phyloP scores from a whole-genome alignment of 1,140 invertebrate genomes.

The Trachymyrmex septentrionalis region DNA sequence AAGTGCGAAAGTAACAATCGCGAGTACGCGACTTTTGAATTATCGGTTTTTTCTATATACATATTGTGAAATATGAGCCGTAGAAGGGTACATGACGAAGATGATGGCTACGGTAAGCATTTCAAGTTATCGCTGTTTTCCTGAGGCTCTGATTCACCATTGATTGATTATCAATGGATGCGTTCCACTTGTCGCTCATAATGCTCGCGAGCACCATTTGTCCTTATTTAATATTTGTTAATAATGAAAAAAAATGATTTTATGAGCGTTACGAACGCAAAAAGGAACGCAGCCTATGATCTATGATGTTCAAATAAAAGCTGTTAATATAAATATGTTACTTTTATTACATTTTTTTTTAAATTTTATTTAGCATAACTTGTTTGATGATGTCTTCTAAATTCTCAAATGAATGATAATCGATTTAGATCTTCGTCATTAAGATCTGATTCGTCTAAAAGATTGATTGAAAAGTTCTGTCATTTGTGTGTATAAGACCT shows the following conservation, averaged over 20 bases:
- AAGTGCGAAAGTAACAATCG: neutral
- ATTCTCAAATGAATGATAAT: no score
- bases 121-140: neutral
- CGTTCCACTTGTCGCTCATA: no score
- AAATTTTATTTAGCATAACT: slow-evolving; percentile 23
- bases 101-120: slow-evolving; percentile 92
- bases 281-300: neutral
- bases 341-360: slow-evolving; percentile 21
- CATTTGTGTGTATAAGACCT: no score
- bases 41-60: neutral
- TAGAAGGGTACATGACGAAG: slow-evolving; percentile 91
- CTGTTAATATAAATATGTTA: neutral
- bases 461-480: no score
- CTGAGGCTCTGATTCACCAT: neutral
- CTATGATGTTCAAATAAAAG: neutral
- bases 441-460: no score
- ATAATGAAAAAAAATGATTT: no score
- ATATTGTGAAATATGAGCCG: slow-evolving; percentile 89
- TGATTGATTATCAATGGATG: no score
- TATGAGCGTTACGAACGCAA: no score
- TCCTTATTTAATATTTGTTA: no score
- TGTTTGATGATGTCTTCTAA: neutral
- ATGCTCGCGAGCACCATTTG: no score
- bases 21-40: neutral
- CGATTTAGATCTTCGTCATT: no score